A percentile compares a stretch with the other conserved stretches of the same genome.
Conservation (phyloP, 37 sponge, comb jelly and placozoan species). For the Ephydatia muelleri region DNA sequence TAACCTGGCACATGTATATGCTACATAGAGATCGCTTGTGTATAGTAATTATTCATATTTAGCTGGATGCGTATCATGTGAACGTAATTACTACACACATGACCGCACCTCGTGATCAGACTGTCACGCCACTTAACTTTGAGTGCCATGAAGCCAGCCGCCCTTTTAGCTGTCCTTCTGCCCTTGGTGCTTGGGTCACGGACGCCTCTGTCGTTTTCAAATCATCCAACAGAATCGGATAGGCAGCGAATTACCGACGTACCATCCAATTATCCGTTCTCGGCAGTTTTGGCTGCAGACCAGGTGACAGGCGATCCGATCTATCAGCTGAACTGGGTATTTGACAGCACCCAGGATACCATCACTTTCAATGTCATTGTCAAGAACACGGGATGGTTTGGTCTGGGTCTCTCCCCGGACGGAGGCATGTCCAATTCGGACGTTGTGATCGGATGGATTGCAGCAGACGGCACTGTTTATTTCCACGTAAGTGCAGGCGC, state of each 20-base stretch:
- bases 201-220: neutral
- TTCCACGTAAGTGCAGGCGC: neutral
- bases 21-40: too few species aligned
- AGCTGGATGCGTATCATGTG: too few species aligned
- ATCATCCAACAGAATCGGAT: neutral
- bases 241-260: neutral
- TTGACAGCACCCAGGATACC: neutral
- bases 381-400: neutral
- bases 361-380: neutral
- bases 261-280: neutral
- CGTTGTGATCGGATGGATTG: conserved; percentile 7
- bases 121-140: neutral
- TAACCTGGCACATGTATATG: too few species aligned
- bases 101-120: neutral
- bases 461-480: neutral
- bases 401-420: neutral
- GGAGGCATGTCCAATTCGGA: conserved; percentile 7
- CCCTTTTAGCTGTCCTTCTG: neutral
- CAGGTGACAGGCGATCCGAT: neutral
- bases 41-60: too few species aligned
- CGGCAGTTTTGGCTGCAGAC: neutral
- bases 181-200: neutral
- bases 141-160: neutral
- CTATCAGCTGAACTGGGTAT: neutral
- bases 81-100: neutral